phyloP scores from a whole-genome alignment of 2,113 vertebrate species.

The Brevimyrus niger region DNA sequence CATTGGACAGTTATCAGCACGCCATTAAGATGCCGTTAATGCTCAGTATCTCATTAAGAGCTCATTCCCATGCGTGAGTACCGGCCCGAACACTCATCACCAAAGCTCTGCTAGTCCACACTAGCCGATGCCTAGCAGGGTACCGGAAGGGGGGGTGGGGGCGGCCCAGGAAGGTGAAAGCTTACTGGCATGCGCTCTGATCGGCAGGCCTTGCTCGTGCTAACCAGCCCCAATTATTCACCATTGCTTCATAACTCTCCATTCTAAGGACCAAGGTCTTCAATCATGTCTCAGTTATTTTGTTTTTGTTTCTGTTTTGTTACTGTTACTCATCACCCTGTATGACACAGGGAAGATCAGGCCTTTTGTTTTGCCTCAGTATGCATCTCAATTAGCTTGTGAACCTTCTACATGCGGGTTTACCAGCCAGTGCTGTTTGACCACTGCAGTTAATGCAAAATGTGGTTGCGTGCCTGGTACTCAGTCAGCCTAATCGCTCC shows the following conservation, averaged over 20 bases:
- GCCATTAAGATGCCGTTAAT: conserved; percentile 31
- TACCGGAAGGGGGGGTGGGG: not conserved
- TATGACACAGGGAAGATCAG: not conserved
- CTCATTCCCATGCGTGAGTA: conserved; percentile 18
- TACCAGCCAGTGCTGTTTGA: not conserved
- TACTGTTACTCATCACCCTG: not conserved
- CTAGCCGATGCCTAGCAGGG: not conserved
- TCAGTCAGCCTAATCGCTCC: not conserved
- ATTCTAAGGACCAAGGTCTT: not conserved
- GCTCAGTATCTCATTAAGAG: conserved; percentile 33
- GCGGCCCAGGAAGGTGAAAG: not conserved
- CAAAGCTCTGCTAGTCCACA: conserved; percentile 20
- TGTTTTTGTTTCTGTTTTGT: not conserved
- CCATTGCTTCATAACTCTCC: not conserved
- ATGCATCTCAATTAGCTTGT: not conserved
- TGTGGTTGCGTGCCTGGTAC: not conserved
- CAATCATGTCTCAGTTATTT: not conserved
- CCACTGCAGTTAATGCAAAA: not conserved
- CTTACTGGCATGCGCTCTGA: not conserved
- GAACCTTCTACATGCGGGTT: not conserved
- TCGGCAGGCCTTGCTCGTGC: not conserved
- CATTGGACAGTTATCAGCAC: conserved; percentile 37
- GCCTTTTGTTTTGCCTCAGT: not conserved
- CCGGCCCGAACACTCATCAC: not conserved
- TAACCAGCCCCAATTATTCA: not conserved